A percentile compares a stretch with the other conserved stretches of the same genome.
Conservation (phyloP, 2,113 vertebrate genomes). For the Callithrix jacchus region DNA sequence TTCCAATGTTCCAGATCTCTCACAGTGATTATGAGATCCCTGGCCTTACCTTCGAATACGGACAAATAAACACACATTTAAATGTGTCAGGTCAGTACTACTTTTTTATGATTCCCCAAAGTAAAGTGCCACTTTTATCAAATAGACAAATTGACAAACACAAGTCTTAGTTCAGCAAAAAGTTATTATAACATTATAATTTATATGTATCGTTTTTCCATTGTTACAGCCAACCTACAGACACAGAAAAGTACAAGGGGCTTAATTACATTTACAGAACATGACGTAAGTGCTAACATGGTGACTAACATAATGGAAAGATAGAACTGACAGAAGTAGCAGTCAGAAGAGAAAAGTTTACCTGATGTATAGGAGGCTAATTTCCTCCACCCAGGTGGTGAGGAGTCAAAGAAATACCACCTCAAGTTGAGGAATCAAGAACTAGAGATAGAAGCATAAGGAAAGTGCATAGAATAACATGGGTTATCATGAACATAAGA, state of each 20-base stretch:
- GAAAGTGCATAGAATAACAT: not conserved
- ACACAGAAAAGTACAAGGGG: not conserved
- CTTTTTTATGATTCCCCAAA: not conserved
- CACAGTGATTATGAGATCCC: not conserved
- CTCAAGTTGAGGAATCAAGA: not conserved
- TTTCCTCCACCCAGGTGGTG: not conserved
- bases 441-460: not conserved
- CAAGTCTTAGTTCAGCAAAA: not conserved
- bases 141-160: not conserved
- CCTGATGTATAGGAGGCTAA: not conserved
- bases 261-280: not conserved
- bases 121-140: not conserved
- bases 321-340: not conserved
- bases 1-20: slow-evolving; percentile 7
- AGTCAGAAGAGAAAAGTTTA: not conserved
- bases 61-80: slow-evolving; percentile 6
- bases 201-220: slow-evolving; percentile 24
- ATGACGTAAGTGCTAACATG: not conserved
- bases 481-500: not conserved
- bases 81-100: not conserved
- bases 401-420: not conserved
- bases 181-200: not conserved
- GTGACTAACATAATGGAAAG: not conserved
- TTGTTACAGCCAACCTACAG: slow-evolving; percentile 8
- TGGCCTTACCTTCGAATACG: not conserved